These are phyloP conservation scores for Argyresthia albistria DNA, from an alignment of 2,888 invertebrate species.

Conservation along the genomic window DNA sequence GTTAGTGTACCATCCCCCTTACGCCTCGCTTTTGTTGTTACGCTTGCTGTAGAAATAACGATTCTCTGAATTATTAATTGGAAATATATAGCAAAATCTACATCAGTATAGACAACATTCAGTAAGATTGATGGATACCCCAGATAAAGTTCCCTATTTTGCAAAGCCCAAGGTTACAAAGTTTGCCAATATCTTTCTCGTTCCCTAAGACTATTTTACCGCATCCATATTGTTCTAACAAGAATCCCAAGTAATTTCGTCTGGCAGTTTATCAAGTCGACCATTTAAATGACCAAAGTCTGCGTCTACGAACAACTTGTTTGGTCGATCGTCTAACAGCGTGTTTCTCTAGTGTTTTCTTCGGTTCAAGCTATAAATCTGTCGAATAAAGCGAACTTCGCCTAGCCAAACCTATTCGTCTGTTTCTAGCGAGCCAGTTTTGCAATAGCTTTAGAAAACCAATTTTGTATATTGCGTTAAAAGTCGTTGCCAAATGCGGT, in stretches of 20 bases:
- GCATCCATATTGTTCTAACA: conserved; percentile 9
- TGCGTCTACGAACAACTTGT: conserved; percentile 52
- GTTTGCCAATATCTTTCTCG: neutral
- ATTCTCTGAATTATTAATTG: neutral
- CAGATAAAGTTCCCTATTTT: neutral
- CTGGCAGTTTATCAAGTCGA: conserved; percentile 55
- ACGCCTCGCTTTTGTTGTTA: neutral
- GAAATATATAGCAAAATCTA: neutral
- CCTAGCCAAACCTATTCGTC: conserved; percentile 50
- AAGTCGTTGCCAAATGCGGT: conserved; percentile 62
- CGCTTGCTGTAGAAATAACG: neutral
- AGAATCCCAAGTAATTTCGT: conserved; percentile 32
- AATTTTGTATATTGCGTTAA: conserved; percentile 60
- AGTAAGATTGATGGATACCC: neutral
- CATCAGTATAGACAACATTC: neutral
- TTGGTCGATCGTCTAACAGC: conserved; percentile 45
- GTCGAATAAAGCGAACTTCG: conserved; percentile 47
- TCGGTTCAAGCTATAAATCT: conserved; percentile 61
- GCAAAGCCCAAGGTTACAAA: neutral
- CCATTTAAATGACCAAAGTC: conserved; percentile 65
- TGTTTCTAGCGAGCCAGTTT: conserved; percentile 39
- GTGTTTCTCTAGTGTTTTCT: conserved; percentile 37
- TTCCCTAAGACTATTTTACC: neutral
- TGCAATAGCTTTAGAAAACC: conserved; percentile 53
- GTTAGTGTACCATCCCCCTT: neutral